phyloP scores from a whole-genome alignment of 2,888 invertebrate species.

The Corbicula japonica region DNA sequence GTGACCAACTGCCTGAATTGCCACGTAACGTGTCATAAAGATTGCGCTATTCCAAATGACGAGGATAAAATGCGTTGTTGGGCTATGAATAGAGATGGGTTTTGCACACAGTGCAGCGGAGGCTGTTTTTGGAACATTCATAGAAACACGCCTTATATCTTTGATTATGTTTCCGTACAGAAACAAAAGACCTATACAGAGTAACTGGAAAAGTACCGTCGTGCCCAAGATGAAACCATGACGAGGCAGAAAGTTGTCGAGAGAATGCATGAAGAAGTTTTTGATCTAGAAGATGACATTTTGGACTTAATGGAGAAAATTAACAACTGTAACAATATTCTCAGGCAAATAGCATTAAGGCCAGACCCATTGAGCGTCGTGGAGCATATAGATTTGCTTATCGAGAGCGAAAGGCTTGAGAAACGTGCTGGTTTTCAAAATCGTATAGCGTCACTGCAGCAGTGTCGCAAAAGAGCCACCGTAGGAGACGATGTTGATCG shows the following conservation, averaged over 20 bases:
- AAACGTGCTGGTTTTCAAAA: conserved; percentile 38
- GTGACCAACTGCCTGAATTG: conserved; percentile 62
- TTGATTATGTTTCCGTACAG: conserved; percentile 22
- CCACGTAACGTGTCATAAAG: conserved; percentile 51
- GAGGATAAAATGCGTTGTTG: conserved; percentile 45
- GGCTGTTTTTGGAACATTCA: conserved; percentile 58
- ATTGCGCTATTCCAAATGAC: conserved; percentile 48
- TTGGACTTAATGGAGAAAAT: conserved; percentile 34
- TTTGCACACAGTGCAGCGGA: conserved; percentile 42
- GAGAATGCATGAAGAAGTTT: conserved; percentile 41
- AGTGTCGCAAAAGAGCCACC: conserved; percentile 26
- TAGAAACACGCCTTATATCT: conserved; percentile 49
- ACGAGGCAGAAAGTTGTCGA: conserved; percentile 34
- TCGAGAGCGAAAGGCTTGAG: conserved; percentile 55
- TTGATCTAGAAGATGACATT: conserved; percentile 23
- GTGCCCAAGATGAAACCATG: conserved; percentile 34
- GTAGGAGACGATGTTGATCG: conserved; percentile 29
- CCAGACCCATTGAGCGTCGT: conserved; percentile 51
- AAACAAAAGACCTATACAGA: conserved; percentile 44
- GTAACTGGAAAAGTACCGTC: conserved; percentile 38
- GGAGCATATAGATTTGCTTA: conserved; percentile 59
- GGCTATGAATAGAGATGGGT: conserved; percentile 51
- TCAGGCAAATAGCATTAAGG: conserved; percentile 52
- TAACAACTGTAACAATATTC: conserved; percentile 35
- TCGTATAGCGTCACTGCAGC: conserved; percentile 19